Percentiles rank a stretch among this genome's conserved stretches.
Evolutionary conservation across 1,140 invertebrate species (phyloP).

Genomic region (Drosophila mauritiana): DNA sequence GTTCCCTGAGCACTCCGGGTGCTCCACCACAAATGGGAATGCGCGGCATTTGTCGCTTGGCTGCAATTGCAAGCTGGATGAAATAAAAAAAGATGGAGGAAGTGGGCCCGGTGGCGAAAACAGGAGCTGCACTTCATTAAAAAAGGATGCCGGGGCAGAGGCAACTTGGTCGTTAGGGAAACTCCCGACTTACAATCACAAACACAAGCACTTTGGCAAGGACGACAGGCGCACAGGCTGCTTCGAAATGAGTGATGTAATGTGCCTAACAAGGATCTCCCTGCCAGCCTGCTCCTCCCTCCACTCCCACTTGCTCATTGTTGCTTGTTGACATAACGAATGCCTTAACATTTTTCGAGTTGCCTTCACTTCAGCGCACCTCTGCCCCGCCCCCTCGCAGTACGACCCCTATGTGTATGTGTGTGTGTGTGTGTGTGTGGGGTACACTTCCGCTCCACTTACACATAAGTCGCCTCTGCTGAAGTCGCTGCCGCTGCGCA

Average conservation of each 20-base stretch:
- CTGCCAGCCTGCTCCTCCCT: background rate
- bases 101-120: background rate
- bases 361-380: slow-evolving; percentile 10
- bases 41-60: slow-evolving; percentile 63
- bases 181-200: slow-evolving; percentile 69
- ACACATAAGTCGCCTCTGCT: slow-evolving; percentile 68
- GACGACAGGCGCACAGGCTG: slow-evolving; percentile 26
- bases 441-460: slow-evolving; percentile 77
- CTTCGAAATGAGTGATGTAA: slow-evolving; percentile 74
- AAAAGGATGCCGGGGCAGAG: slow-evolving; percentile 23
- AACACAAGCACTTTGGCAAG: slow-evolving; percentile 39
- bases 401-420: slow-evolving; percentile 3
- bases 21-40: slow-evolving; percentile 25
- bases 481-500: slow-evolving; percentile 1
- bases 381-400: background rate
- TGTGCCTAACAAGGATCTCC: slow-evolving; percentile 64
- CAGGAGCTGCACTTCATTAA: slow-evolving; percentile 74
- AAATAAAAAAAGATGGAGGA: background rate
- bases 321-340: slow-evolving; percentile 82
- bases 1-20: background rate
- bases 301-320: slow-evolving; percentile 47
- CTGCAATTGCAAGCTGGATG: slow-evolving; percentile 48
- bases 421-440: background rate
- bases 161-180: slow-evolving; percentile 61
- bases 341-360: slow-evolving; percentile 75